Conservation (phyloP, 2,797 vertebrate genomes). For the Novumbra hubbsi region DNA sequence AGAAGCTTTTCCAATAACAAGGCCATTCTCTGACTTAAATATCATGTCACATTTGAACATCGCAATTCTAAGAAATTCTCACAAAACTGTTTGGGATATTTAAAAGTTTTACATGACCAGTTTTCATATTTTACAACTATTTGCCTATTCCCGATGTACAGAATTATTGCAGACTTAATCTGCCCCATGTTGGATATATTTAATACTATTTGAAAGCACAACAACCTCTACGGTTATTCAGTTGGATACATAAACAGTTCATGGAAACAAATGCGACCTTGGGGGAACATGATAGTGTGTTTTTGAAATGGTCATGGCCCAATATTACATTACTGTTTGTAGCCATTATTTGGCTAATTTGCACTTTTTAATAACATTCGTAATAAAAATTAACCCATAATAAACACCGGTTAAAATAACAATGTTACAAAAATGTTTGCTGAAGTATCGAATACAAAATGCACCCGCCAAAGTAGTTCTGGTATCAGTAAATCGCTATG, state of each 20-base stretch:
- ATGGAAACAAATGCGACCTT: not conserved
- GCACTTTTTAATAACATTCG: not conserved
- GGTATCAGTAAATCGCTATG: no score
- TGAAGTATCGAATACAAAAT: no score
- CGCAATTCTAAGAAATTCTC: not conserved
- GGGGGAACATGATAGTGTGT: no score
- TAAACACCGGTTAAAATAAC: not conserved
- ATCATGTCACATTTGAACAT: not conserved
- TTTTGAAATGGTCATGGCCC: no score
- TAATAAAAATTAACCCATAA: not conserved
- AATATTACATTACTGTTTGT: not conserved
- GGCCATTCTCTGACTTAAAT: not conserved
- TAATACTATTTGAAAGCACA: not conserved
- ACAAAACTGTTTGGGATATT: not conserved
- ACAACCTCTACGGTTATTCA: not conserved
- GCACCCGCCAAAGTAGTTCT: no score
- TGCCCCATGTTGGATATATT: slow-evolving; percentile 51
- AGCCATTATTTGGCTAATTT: not conserved
- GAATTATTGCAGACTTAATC: slow-evolving; percentile 8
- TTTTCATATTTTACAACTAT: no score
- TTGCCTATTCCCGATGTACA: not conserved
- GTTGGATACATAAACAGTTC: not conserved
- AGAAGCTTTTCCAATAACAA: not conserved
- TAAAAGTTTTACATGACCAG: not conserved
- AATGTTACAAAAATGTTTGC: not conserved